Evolutionary conservation across 2,797 vertebrate genomes (phyloP).

Genomic region (Percopsis omiscomaycus): DNA sequence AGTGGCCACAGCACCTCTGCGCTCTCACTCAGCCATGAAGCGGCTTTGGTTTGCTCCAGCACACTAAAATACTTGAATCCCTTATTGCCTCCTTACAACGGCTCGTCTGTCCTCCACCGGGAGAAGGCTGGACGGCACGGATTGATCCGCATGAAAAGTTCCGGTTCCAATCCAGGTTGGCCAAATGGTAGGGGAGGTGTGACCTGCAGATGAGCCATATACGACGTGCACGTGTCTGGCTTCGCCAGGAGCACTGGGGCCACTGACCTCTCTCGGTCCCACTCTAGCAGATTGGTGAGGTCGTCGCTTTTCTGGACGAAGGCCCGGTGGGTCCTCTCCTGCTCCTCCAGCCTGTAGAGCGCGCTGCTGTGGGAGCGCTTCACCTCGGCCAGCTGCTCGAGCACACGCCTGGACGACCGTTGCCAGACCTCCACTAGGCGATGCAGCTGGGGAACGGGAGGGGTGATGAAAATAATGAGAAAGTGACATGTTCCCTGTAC

Average conservation of each 20-base stretch:
- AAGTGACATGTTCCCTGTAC: background rate
- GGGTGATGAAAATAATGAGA: conserved; percentile 7
- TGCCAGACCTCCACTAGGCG: conserved; percentile 83
- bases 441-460: conserved; percentile 75
- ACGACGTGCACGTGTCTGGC: too few relatives aligned
- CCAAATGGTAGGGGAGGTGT: conserved; percentile 16
- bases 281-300: conserved; percentile 85
- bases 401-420: conserved; percentile 78
- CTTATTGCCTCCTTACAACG: conserved; percentile 40
- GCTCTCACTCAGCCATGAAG: conserved; percentile 52
- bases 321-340: conserved; percentile 83
- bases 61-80: conserved; percentile 55
- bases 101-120: conserved; percentile 40
- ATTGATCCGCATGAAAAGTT: conserved; percentile 31
- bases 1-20: conserved; percentile 38
- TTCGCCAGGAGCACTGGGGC: background rate
- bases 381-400: conserved; percentile 83
- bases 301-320: conserved; percentile 84
- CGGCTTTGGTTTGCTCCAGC: conserved; percentile 43
- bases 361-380: conserved; percentile 81
- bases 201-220: conserved; percentile 2
- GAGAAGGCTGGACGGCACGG: conserved; percentile 31
- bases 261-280: conserved; percentile 87
- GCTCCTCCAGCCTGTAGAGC: conserved; percentile 81
- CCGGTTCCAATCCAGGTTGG: conserved; percentile 14